phyloP scores from a whole-genome alignment of 2,888 invertebrate species.

The Ichneumoninae sp. region DNA sequence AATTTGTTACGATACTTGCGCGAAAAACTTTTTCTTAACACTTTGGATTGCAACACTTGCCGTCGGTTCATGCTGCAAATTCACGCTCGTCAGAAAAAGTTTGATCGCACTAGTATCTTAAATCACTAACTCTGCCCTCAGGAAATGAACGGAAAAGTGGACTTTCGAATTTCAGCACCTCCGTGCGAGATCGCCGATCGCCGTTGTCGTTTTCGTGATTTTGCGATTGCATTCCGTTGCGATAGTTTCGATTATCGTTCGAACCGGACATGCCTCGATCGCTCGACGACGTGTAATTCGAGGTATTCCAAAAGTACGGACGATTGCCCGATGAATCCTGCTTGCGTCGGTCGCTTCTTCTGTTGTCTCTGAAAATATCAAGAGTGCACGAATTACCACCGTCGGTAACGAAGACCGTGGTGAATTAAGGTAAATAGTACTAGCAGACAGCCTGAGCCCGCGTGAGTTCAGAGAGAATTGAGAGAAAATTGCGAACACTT shows the following conservation, averaged over 20 bases:
- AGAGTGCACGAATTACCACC: not conserved
- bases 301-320: constrained; percentile 38
- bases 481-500: too few relatives aligned
- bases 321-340: constrained; percentile 39
- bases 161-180: constrained; percentile 25
- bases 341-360: constrained; percentile 32
- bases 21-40: too few relatives aligned
- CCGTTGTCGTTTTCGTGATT: constrained; percentile 62
- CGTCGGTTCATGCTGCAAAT: too few relatives aligned
- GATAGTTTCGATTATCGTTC: constrained; percentile 54
- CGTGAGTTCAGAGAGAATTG: too few relatives aligned
- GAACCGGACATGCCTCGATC: constrained; percentile 40
- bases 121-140: not conserved
- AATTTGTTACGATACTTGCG: too few relatives aligned
- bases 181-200: constrained; percentile 68
- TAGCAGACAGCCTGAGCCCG: too few relatives aligned
- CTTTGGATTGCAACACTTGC: too few relatives aligned
- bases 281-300: constrained; percentile 53
- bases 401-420: not conserved
- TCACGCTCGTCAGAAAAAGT: too few relatives aligned
- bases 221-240: constrained; percentile 52
- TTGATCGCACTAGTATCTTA: not conserved
- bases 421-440: not conserved
- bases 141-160: not conserved
- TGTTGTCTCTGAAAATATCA: constrained; percentile 45